These are phyloP conservation scores for Neosilurus mollespiculum DNA, from an alignment of 2,797 vertebrate species.

Conservation along the genomic window DNA sequence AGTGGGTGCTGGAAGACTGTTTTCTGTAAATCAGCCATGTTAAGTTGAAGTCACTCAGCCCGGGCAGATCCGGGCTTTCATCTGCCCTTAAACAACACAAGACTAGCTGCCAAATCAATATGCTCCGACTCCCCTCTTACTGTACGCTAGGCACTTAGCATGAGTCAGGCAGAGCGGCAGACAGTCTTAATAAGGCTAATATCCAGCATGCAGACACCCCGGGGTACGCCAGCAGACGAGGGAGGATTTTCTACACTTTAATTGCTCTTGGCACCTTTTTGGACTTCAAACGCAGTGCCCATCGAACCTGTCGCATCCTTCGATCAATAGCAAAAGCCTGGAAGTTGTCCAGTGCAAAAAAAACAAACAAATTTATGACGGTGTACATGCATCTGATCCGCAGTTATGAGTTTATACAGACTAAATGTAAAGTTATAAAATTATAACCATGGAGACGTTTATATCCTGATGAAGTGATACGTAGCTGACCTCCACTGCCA, in stretches of 20 bases:
- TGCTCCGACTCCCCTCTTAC: slow-evolving; percentile 45
- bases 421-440: neutral
- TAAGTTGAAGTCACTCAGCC: slow-evolving; percentile 43
- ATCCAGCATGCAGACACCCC: slow-evolving; percentile 51
- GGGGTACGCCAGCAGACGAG: slow-evolving; percentile 33
- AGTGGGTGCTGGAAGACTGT: slow-evolving; percentile 1
- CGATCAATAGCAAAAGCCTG: neutral
- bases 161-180: slow-evolving; percentile 55
- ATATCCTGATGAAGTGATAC: neutral
- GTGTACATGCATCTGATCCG: neutral
- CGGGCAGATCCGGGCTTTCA: slow-evolving; percentile 45
- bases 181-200: slow-evolving; percentile 57
- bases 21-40: slow-evolving; percentile 33
- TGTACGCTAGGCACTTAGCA: slow-evolving; percentile 49
- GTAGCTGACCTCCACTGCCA: slow-evolving; percentile 24
- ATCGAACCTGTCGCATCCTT: slow-evolving; percentile 37
- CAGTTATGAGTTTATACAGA: neutral
- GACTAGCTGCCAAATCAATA: slow-evolving; percentile 58
- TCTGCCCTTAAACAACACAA: slow-evolving; percentile 44
- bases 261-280: slow-evolving; percentile 19
- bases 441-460: neutral
- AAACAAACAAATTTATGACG: neutral
- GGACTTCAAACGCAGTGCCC: slow-evolving; percentile 20
- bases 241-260: slow-evolving; percentile 30
- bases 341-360: neutral